Conservation (phyloP, 2,113 vertebrate genomes). For the Pachypanchax playfairii region DNA sequence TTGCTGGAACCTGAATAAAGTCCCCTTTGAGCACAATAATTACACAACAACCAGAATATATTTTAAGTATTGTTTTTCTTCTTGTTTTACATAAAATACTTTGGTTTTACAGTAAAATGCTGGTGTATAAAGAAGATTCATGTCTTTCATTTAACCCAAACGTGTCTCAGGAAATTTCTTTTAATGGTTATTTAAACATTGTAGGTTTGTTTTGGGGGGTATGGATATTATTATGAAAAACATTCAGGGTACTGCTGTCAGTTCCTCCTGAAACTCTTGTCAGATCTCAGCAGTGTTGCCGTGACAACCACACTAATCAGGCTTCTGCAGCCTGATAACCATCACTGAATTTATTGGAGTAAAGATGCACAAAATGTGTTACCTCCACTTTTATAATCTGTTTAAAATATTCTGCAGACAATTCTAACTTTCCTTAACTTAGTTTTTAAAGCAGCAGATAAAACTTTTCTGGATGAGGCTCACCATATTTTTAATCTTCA, state of each 20-base stretch:
- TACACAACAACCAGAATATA: too few relatives aligned
- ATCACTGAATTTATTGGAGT: constrained; percentile 52
- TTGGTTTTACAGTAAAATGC: too few relatives aligned
- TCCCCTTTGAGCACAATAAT: too few relatives aligned
- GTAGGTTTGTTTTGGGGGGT: too few relatives aligned
- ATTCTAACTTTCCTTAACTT: background rate
- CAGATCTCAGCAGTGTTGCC: constrained; percentile 44
- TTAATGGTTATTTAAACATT: too few relatives aligned
- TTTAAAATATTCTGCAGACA: constrained; percentile 24
- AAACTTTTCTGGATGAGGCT: background rate
- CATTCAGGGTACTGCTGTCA: constrained; percentile 22
- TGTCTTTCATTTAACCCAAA: too few relatives aligned
- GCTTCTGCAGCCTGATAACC: constrained; percentile 42
- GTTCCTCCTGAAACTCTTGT: constrained; percentile 48
- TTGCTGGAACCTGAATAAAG: too few relatives aligned
- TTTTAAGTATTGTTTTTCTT: too few relatives aligned
- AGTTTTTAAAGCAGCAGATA: background rate
- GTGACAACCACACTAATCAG: constrained; percentile 57
- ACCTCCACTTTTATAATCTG: constrained; percentile 5
- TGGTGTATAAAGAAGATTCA: too few relatives aligned
- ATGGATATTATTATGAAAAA: constrained; percentile 8
- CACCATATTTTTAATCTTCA: background rate
- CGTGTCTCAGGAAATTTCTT: too few relatives aligned
- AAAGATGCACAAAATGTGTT: background rate
- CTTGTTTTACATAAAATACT: too few relatives aligned